These are phyloP conservation scores for Paralichthys olivaceus DNA, from an alignment of 2,113 vertebrate species.

Conservation along the genomic window DNA sequence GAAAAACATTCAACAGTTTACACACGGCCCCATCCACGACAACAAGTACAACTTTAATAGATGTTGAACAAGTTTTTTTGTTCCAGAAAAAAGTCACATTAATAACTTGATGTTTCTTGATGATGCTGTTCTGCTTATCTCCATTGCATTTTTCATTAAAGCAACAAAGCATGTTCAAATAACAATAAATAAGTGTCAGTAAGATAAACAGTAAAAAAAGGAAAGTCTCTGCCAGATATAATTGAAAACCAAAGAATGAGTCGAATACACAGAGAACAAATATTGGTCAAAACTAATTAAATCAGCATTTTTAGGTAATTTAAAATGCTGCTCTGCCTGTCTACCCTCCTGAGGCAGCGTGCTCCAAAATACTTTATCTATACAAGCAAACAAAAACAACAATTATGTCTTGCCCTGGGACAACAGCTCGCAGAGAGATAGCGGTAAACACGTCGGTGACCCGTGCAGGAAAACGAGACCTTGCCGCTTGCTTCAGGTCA, in stretches of 20 bases:
- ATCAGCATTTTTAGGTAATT: conserved; percentile 52
- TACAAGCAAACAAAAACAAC: conserved; percentile 54
- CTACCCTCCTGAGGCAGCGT: conserved; percentile 37
- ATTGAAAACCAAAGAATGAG: conserved; percentile 54
- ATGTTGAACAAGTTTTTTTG: conserved; percentile 3
- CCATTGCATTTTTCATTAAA: conserved; percentile 50
- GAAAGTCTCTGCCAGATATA: conserved; percentile 27
- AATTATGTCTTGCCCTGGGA: conserved; percentile 64
- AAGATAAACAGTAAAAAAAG: conserved; percentile 44
- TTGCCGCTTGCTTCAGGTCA: not conserved
- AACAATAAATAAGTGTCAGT: conserved; percentile 48
- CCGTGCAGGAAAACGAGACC: not conserved
- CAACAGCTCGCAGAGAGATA: conserved; percentile 42
- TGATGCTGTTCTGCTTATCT: conserved; percentile 33
- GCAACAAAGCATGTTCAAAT: conserved; percentile 41
- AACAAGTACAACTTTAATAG: not conserved
- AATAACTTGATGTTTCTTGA: conserved; percentile 9
- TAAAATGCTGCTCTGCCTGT: conserved; percentile 34
- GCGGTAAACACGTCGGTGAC: conserved; percentile 13
- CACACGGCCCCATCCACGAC: not conserved
- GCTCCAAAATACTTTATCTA: conserved; percentile 50
- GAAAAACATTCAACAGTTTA: not conserved
- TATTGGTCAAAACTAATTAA: conserved; percentile 69
- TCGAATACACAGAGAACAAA: conserved; percentile 22
- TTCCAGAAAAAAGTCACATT: conserved; percentile 1